Conservation (phyloP, 2,113 vertebrate genomes). For the Odocoileus virginianus region DNA sequence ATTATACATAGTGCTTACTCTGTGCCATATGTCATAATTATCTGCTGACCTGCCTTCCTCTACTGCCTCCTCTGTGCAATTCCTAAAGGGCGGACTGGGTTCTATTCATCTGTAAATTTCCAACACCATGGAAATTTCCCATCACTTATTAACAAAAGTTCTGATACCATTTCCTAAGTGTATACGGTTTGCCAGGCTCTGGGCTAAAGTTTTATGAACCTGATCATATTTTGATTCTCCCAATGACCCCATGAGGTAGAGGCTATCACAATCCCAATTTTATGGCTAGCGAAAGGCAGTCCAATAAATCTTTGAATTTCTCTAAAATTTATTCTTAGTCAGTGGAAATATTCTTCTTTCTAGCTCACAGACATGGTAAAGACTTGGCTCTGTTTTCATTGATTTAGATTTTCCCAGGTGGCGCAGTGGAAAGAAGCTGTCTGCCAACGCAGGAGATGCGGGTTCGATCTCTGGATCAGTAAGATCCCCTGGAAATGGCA, state of each 20-base stretch:
- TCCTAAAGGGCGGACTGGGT: not conserved
- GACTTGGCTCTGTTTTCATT: not conserved
- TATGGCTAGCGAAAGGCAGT: not conserved
- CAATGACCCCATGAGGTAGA: not conserved
- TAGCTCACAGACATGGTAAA: not conserved
- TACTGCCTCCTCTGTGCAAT: not conserved
- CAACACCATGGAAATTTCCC: not conserved
- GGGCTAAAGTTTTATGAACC: not conserved
- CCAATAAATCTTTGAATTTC: slow-evolving; percentile 7
- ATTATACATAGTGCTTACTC: not conserved
- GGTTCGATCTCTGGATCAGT: not conserved
- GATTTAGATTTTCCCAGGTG: not conserved
- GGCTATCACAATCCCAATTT: not conserved
- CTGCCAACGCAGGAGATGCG: not conserved
- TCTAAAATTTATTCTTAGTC: not conserved
- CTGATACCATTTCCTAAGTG: not conserved
- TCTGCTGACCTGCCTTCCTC: not conserved
- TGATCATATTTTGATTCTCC: not conserved
- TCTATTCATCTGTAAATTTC: not conserved
- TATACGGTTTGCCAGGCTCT: not conserved
- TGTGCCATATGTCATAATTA: not conserved
- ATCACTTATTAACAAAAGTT: not conserved
- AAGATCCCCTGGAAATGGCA: not conserved
- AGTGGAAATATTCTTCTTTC: not conserved
- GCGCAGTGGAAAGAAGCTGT: not conserved